These are phyloP conservation scores for Stratiomys singularior DNA, from an alignment of 2,888 invertebrate genomes.

Conservation along the genomic window DNA sequence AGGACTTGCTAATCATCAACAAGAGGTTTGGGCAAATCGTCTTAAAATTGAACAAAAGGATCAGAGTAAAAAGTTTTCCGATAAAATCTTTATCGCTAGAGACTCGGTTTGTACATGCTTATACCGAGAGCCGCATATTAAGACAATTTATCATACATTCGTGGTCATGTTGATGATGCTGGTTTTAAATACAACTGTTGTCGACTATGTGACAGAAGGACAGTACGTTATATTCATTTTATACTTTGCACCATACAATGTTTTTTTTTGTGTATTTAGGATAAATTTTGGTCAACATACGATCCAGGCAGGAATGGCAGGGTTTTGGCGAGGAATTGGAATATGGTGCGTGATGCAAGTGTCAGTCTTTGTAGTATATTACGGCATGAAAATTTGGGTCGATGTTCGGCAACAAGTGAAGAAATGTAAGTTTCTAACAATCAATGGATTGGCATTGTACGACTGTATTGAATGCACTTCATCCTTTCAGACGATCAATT, in stretches of 20 bases:
- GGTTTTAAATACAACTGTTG: conserved; percentile 76
- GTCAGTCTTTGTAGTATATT: conserved; percentile 65
- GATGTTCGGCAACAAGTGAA: conserved; percentile 55
- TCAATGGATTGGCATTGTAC: too few species aligned
- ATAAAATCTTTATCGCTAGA: conserved; percentile 76
- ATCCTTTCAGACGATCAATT: conserved; percentile 19
- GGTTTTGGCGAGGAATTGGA: conserved; percentile 69
- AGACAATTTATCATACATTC: conserved; percentile 87
- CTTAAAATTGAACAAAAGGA: conserved; percentile 40
- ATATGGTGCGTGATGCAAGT: conserved; percentile 69
- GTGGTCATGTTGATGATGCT: conserved; percentile 79
- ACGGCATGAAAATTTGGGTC: conserved; percentile 68
- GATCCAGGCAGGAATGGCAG: conserved; percentile 70
- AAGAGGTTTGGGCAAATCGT: conserved; percentile 31
- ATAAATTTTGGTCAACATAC: conserved; percentile 70
- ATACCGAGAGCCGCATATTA: conserved; percentile 80
- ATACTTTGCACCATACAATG: too few species aligned
- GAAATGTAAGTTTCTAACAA: conserved; percentile 55
- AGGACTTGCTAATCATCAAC: neutral
- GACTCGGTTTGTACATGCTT: conserved; percentile 85
- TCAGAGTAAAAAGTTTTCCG: conserved; percentile 63
- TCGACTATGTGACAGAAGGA: conserved; percentile 79
- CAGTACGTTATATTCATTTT: conserved; percentile 66
- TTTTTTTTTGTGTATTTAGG: too few species aligned
- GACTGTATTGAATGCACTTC: too few species aligned